These are phyloP conservation scores for Pseudolaguvia tuberculata DNA, from an alignment of 2,113 vertebrate species.

Conservation along the genomic window DNA sequence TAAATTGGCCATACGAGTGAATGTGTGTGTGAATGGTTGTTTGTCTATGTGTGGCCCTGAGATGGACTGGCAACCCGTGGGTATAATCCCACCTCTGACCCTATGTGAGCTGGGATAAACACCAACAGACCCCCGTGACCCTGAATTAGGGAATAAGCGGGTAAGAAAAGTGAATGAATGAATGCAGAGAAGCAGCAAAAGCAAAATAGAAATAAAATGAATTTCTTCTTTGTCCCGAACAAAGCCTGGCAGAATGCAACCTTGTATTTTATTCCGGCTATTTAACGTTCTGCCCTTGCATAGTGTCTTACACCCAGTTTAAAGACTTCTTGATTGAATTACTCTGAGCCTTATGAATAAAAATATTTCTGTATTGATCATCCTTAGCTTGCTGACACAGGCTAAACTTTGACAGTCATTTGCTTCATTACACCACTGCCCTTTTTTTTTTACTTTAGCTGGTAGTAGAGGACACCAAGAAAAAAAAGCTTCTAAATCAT, in stretches of 20 bases:
- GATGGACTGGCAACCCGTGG: too few relatives aligned
- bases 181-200: conserved; percentile 2
- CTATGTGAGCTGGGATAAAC: too few relatives aligned
- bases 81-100: too few relatives aligned
- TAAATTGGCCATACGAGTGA: too few relatives aligned
- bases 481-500: conserved; percentile 78
- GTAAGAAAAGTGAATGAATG: too few relatives aligned
- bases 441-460: conserved; percentile 34
- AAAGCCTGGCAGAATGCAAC: conserved; percentile 22
- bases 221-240: conserved; percentile 12
- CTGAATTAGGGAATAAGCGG: too few relatives aligned
- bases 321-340: conserved; percentile 94
- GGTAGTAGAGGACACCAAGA: conserved; percentile 24
- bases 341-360: conserved; percentile 92
- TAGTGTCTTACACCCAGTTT: conserved; percentile 79
- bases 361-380: conserved; percentile 98
- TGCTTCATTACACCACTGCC: conserved; percentile 69
- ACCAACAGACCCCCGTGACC: too few relatives aligned
- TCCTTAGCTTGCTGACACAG: conserved; percentile 78
- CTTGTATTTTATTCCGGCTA: conserved; percentile 40
- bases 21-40: too few relatives aligned
- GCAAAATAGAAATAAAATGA: neutral
- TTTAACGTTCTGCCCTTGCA: conserved; percentile 65
- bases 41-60: too few relatives aligned
- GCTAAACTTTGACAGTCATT: conserved; percentile 75